These are phyloP conservation scores for Tonatia bakeri DNA, from an alignment of 2,113 vertebrate genomes.

Conservation along the genomic window DNA sequence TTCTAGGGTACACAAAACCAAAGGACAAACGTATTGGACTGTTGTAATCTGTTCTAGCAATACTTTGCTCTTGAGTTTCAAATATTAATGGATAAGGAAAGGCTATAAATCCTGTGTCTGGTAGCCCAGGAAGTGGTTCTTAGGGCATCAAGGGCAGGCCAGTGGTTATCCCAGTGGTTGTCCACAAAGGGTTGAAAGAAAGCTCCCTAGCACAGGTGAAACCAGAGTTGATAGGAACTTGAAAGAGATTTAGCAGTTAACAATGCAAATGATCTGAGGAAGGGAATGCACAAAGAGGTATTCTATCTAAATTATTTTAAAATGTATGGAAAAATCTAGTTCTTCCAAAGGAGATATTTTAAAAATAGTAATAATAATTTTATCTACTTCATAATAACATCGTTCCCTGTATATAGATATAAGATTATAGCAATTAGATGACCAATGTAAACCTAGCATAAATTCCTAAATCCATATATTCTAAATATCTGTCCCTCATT, in stretches of 20 bases:
- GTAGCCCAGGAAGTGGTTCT: not conserved
- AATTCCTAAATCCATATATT: not conserved
- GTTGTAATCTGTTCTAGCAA: not conserved
- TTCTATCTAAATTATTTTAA: not conserved
- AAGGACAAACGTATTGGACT: not conserved
- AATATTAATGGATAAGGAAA: not conserved
- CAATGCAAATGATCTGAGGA: not conserved
- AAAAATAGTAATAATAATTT: not conserved
- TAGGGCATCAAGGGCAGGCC: not conserved
- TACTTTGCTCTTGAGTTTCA: not conserved
- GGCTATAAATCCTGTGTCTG: not conserved
- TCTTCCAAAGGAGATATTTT: not conserved
- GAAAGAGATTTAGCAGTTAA: not conserved
- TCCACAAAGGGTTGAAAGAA: not conserved
- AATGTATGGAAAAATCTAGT: not conserved
- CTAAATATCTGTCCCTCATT: not conserved
- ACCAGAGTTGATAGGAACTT: not conserved
- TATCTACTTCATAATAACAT: not conserved
- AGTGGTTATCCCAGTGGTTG: not conserved
- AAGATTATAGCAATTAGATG: not conserved
- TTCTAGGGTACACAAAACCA: not conserved
- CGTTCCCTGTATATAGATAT: not conserved
- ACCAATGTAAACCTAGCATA: not conserved
- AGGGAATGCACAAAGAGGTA: rapidly evolving
- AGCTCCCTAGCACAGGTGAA: not conserved